Percentiles rank a stretch among this genome's conserved stretches.
phyloP scores from a whole-genome alignment of 30 jellyfish, hydroid and myxozoan species.

The Pelagia noctiluca region DNA sequence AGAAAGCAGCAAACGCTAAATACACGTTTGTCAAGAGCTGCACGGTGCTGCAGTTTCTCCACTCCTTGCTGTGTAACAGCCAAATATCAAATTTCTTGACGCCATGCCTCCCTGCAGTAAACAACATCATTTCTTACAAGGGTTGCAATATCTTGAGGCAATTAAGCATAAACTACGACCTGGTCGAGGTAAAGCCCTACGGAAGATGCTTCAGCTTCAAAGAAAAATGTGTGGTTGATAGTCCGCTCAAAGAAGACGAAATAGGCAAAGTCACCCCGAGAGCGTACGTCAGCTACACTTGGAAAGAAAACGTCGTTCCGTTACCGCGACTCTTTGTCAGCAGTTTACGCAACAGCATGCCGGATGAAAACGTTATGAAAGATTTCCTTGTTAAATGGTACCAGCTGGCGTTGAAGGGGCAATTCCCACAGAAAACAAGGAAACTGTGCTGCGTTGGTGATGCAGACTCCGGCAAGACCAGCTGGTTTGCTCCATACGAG shows the following conservation, averaged over 20 bases:
- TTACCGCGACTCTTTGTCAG: not conserved
- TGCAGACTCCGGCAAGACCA: conserved; percentile 56
- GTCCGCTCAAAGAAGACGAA: conserved; percentile 8
- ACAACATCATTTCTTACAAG: too few species aligned
- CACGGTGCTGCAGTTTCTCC: too few species aligned
- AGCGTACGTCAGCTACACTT: not conserved
- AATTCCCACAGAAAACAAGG: conserved; percentile 13
- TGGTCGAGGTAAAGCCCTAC: not conserved
- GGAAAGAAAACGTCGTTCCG: not conserved
- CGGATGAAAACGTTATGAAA: not conserved
- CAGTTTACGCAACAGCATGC: not conserved
- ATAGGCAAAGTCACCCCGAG: not conserved
- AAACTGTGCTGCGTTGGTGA: conserved; percentile 57
- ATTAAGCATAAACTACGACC: too few species aligned
- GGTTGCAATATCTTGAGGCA: too few species aligned
- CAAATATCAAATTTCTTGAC: too few species aligned
- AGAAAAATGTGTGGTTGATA: not conserved
- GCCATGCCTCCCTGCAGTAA: too few species aligned
- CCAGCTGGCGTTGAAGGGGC: conserved; percentile 35
- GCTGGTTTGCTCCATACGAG: conserved; percentile 65
- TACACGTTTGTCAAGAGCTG: too few species aligned
- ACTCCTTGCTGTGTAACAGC: too few species aligned
- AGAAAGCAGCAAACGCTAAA: too few species aligned
- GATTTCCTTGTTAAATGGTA: conserved; percentile 12
- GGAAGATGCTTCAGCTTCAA: conserved; percentile 21